Evolutionary conservation across 2,113 vertebrate species (phyloP).

Genomic region (Alces alces): DNA sequence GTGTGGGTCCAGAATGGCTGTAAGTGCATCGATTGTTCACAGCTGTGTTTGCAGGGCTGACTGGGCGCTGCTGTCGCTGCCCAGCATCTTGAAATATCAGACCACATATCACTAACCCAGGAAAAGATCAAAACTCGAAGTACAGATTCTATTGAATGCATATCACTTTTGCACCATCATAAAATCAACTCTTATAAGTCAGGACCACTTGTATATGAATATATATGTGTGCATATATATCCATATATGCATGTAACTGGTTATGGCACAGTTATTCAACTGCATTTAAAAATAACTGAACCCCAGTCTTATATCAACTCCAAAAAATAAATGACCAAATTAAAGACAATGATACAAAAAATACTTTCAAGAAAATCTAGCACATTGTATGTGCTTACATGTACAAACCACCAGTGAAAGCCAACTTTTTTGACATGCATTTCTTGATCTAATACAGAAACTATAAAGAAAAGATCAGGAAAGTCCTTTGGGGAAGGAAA

Average conservation of each 20-base stretch:
- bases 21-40: background rate
- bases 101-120: background rate
- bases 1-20: background rate
- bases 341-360: background rate
- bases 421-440: background rate
- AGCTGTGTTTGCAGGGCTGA: background rate
- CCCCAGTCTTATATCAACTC: background rate
- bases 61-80: background rate
- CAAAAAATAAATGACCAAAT: background rate
- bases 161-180: background rate
- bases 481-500: background rate
- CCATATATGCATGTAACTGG: background rate
- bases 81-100: background rate
- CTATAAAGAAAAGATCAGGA: background rate
- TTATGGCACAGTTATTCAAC: background rate
- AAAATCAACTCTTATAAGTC: background rate
- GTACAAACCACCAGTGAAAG: background rate
- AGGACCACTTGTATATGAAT: background rate
- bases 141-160: background rate
- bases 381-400: background rate
- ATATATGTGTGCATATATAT: background rate
- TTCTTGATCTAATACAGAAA: background rate
- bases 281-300: background rate
- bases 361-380: background rate
- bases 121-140: background rate